phyloP scores from a whole-genome alignment of 2,888 invertebrate species.

The Trissolcus brochymenae region DNA sequence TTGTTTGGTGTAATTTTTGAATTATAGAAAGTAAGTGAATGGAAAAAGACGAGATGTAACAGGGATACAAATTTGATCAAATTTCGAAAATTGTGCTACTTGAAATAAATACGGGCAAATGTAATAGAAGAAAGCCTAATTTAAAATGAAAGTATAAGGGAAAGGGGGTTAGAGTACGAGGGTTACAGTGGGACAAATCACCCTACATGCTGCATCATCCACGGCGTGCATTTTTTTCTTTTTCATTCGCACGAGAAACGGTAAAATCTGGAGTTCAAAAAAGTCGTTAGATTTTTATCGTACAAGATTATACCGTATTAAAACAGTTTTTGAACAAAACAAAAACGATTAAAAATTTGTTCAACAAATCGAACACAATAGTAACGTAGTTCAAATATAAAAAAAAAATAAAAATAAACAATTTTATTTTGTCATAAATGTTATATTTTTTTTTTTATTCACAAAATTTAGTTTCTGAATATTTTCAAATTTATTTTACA shows the following conservation, averaged over 20 bases:
- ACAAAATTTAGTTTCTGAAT: too few relatives aligned
- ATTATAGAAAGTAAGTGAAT: background rate
- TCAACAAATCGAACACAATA: too few relatives aligned
- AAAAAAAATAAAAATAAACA: too few relatives aligned
- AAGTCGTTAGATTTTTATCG: conserved; percentile 9
- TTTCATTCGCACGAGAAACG: conserved; percentile 9
- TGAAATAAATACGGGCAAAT: conserved; percentile 55
- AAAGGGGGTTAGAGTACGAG: conserved; percentile 56
- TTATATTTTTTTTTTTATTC: too few relatives aligned
- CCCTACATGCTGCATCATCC: conserved; percentile 55
- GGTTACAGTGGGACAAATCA: conserved; percentile 58
- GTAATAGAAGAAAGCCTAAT: conserved; percentile 56
- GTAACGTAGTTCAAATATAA: too few relatives aligned
- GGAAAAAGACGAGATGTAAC: background rate
- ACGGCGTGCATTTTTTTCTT: conserved; percentile 28
- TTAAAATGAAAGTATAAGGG: conserved; percentile 50
- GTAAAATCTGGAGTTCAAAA: conserved; percentile 7
- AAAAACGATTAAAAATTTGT: too few relatives aligned
- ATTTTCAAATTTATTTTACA: too few relatives aligned
- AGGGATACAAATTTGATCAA: conserved; percentile 39
- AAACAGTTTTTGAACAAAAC: too few relatives aligned
- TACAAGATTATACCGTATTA: too few relatives aligned
- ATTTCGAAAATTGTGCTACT: conserved; percentile 47
- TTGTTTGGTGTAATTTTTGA: too few relatives aligned
- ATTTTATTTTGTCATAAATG: too few relatives aligned